Percentiles rank a stretch among this genome's conserved stretches.
Evolutionary conservation across 53 echinoderm and acorn worm genomes (phyloP).

Genomic region (Echinarachnius parma): DNA sequence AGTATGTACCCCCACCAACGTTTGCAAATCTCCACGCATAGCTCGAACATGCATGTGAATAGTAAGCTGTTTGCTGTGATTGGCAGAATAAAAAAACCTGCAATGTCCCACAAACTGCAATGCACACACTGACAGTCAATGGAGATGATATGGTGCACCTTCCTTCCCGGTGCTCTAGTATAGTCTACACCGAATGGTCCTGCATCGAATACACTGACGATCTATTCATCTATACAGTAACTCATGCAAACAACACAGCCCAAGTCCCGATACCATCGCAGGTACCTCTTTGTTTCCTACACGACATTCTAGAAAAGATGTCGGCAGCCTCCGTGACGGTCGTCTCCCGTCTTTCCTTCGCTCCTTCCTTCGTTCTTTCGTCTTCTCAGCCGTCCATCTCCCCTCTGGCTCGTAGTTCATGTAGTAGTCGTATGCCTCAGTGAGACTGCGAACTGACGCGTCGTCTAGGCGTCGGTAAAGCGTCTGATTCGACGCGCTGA

Average conservation of each 20-base stretch:
- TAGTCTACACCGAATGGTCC: not conserved
- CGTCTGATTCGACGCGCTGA: conserved; percentile 3
- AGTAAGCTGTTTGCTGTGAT: too few species aligned
- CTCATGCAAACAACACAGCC: not conserved
- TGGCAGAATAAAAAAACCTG: too few species aligned
- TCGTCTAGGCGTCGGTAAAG: conserved; percentile 4
- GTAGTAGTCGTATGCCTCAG: conserved; percentile 34
- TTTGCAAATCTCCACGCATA: too few species aligned
- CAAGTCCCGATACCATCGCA: not conserved
- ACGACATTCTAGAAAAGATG: conserved; percentile 2
- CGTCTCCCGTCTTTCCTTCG: too few species aligned
- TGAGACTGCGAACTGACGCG: not conserved
- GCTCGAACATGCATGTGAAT: too few species aligned
- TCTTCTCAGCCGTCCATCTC: not conserved
- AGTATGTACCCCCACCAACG: too few species aligned
- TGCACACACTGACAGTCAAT: too few species aligned
- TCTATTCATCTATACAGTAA: not conserved
- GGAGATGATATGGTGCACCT: too few species aligned
- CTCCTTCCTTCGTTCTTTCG: not conserved
- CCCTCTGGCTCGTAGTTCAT: conserved; percentile 8
- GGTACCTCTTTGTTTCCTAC: not conserved
- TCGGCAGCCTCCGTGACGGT: not conserved
- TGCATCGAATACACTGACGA: not conserved
- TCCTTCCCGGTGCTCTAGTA: too few species aligned
- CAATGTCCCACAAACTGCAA: too few species aligned